Conservation (phyloP, 2,797 vertebrate species). For the Pterois miles region DNA sequence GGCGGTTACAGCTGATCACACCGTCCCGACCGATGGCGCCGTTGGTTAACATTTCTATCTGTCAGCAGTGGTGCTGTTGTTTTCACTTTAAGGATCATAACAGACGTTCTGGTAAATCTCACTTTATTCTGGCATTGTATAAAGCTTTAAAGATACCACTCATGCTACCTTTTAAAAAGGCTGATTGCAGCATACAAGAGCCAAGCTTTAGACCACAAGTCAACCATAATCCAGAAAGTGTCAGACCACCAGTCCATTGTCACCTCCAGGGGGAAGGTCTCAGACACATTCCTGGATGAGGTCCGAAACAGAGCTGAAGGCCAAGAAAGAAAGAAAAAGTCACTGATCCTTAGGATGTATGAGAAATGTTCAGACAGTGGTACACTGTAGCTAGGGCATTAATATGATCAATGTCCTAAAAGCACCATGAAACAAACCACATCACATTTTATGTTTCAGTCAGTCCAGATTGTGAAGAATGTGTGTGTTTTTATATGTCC, state of each 20-base stretch:
- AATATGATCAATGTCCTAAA: background rate
- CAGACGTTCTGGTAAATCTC: background rate
- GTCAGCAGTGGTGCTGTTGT: no score
- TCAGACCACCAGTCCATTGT: slow-evolving; percentile 70
- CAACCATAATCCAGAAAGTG: slow-evolving; percentile 54
- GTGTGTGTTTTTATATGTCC: background rate
- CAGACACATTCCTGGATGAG: slow-evolving; percentile 52
- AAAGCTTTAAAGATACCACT: background rate
- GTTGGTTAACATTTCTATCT: no score
- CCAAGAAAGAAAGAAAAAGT: background rate
- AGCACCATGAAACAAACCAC: background rate
- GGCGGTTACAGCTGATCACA: no score
- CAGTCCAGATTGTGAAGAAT: background rate
- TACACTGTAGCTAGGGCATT: background rate
- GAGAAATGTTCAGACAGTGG: background rate
- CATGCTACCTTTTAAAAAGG: slow-evolving; percentile 58
- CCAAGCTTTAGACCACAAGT: slow-evolving; percentile 65
- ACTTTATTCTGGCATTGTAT: background rate
- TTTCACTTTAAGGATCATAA: background rate
- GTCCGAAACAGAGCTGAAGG: slow-evolving; percentile 61
- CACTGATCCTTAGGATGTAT: background rate
- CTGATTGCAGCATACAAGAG: slow-evolving; percentile 42
- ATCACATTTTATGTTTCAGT: background rate
- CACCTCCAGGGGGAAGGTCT: slow-evolving; percentile 66
- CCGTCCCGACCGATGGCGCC: no score